Evolutionary conservation across 2,888 invertebrate species (phyloP).

Genomic region (Magallana nippona): DNA sequence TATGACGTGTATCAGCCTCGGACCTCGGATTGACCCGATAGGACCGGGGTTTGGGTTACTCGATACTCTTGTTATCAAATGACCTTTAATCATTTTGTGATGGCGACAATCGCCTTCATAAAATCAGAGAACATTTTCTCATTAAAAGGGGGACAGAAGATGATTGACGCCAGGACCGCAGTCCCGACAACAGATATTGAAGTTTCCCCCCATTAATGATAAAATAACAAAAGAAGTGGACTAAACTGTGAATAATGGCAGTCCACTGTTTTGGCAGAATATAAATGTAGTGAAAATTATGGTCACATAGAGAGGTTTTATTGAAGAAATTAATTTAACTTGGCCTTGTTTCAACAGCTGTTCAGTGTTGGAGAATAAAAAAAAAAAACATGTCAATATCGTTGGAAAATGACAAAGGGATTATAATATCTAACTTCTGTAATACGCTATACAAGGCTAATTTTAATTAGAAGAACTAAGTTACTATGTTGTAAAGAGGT

Average conservation of each 20-base stretch:
- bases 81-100: conserved; percentile 2
- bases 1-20: background rate
- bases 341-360: too few species aligned
- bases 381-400: too few species aligned
- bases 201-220: conserved; percentile 1
- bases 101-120: conserved; percentile 24
- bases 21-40: background rate
- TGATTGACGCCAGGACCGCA: background rate
- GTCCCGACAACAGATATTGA: background rate
- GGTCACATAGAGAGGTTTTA: background rate
- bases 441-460: too few species aligned
- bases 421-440: too few species aligned
- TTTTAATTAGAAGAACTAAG: too few species aligned
- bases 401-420: too few species aligned
- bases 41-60: background rate
- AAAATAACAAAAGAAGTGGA: conserved; percentile 1
- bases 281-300: background rate
- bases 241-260: background rate
- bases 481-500: too few species aligned
- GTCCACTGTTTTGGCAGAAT: background rate
- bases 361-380: too few species aligned
- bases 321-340: background rate
- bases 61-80: background rate
- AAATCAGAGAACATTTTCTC: background rate
- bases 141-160: background rate